A percentile compares a stretch with the other conserved stretches of the same genome.
Evolutionary conservation across 1,140 invertebrate genomes (phyloP).

Genomic region (Metopolophium dirhodum): DNA sequence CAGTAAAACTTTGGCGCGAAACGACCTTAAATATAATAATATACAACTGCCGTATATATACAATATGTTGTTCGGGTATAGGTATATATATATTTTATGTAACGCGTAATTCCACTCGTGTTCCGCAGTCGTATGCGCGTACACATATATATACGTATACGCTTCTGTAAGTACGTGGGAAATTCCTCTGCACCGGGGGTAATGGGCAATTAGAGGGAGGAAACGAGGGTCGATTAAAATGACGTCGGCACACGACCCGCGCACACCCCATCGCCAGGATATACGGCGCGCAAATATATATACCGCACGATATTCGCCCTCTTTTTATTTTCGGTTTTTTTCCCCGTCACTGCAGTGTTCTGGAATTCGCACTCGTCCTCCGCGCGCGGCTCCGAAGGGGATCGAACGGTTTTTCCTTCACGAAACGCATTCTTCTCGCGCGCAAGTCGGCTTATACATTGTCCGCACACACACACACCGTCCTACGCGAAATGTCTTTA

Average conservation of each 20-base stretch:
- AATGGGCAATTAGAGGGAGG: conserved; percentile 42
- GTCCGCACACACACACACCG: not conserved
- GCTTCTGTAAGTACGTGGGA: conserved; percentile 21
- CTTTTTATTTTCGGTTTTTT: not conserved
- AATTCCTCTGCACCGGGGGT: not conserved
- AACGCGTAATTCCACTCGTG: conserved; percentile 7
- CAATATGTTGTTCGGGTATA: not conserved
- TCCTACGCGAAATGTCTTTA: not conserved
- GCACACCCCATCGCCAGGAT: not conserved
- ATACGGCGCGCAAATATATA: not conserved
- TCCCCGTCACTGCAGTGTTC: not conserved
- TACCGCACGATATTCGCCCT: not conserved
- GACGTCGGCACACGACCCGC: conserved; percentile 19
- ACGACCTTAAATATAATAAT: conserved; percentile 16
- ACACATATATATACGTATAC: not conserved
- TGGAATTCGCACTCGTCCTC: not conserved
- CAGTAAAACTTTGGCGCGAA: not conserved
- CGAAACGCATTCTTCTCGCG: not conserved
- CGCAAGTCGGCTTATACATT: not conserved
- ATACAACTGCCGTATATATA: not conserved
- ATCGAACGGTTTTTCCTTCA: not conserved
- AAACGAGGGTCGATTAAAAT: conserved; percentile 46
- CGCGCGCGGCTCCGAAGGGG: not conserved
- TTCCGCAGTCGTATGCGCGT: not conserved
- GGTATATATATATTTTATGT: not conserved